Evolutionary conservation across 2,113 vertebrate genomes (phyloP), one percentile per base, ranked within the genome.

Genomic region (Scytalopus superciliaris): DNA sequence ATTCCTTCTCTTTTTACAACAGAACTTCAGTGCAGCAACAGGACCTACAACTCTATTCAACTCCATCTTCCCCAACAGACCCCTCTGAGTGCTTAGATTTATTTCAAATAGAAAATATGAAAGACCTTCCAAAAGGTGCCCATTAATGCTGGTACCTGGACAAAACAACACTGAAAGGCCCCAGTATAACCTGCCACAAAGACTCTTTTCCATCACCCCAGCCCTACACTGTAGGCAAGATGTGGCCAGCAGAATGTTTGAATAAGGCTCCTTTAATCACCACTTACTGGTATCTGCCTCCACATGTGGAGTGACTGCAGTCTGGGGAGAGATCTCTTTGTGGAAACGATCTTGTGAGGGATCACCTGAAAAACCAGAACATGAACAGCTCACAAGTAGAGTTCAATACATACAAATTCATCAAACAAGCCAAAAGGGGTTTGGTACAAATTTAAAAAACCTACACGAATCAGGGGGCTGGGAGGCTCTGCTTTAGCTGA

Each of bases 301-400:
- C 3, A 4, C 35, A 7, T 6, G 35, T 1, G 0, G 17, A 63
- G 73, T 3, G 24, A 3, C 45, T 76, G 7, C 56, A 72, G 16
- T 1, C 7, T 40, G 37, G 2, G 19, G 7, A 56, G 1, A 2
- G 3, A 0, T 60, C 13, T 90, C 88, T 68, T 16, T 90, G 6
- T 27, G 19, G 16, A 5, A 5, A 15, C 40, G 28, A 1, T 73
- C 95, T 94, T 78, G 37, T 8, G 66, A 76, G 52, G 16, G 2
- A 23, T 11, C 10, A 53, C 28, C 23, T 40, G 55, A 28, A 6
- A 45, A 47, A 30, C 0, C 22, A 73, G 28, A 85, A 59, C 3
- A 11, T 12, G 15, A 94, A 18, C 35, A 79, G 50, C 22, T 77
- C 21, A 24, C 69, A 81, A 84, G 50, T 45, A 89, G 68, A 37